A percentile compares a stretch with the other conserved stretches of the same genome.
These are phyloP conservation scores for Herpetotheres cachinnans DNA, from an alignment of 2,113 vertebrate species.

Conservation along the genomic window DNA sequence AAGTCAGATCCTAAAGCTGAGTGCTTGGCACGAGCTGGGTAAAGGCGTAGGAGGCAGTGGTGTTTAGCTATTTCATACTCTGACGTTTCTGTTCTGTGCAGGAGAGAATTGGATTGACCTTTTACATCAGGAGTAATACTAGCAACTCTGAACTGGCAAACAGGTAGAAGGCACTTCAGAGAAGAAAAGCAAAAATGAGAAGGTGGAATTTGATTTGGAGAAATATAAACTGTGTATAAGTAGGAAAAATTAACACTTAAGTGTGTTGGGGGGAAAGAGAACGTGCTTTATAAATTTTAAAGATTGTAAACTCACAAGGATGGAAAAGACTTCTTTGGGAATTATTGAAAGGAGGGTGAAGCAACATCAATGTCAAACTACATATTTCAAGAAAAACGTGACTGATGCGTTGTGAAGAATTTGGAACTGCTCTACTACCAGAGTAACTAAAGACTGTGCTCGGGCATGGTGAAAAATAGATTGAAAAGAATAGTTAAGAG, in stretches of 20 bases:
- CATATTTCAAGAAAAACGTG: not conserved
- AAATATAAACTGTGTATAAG: not conserved
- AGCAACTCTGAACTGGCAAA: not conserved
- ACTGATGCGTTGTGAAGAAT: not conserved
- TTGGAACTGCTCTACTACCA: not conserved
- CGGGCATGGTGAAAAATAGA: not conserved
- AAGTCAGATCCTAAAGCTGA: not conserved
- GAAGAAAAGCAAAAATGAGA: not conserved
- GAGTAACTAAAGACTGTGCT: not conserved
- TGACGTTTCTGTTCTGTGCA: not conserved
- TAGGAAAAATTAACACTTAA: not conserved
- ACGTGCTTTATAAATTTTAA: not conserved
- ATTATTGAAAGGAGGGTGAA: not conserved
- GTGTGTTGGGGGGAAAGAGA: not conserved
- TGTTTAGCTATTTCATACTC: not conserved
- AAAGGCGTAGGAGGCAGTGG: not conserved
- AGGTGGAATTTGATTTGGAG: not conserved
- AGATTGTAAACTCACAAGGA: not conserved
- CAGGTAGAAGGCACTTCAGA: not conserved
- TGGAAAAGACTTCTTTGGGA: not conserved
- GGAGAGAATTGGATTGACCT: not conserved
- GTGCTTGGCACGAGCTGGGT: not conserved
- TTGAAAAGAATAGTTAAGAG: not conserved
- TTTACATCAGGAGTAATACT: not conserved
- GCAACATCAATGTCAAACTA: not conserved